Percentiles rank a stretch among this genome's conserved stretches.
Conservation (phyloP, 2,797 vertebrate species). For the Syngnathus rostellatus region DNA sequence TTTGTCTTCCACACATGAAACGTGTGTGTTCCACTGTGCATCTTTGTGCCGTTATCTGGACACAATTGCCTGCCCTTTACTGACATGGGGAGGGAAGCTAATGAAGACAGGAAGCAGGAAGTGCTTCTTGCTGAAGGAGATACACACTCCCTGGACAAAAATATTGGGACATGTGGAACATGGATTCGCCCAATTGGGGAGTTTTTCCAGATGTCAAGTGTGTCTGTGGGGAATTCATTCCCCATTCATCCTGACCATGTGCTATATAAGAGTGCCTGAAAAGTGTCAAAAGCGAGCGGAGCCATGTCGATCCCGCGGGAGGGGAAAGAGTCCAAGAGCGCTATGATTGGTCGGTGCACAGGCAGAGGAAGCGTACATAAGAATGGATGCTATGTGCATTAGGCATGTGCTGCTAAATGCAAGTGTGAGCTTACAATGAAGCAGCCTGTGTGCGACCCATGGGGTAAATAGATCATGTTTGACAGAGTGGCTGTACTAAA, state of each 20-base stretch:
- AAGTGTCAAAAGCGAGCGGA: not conserved
- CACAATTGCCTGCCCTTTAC: conserved; percentile 24
- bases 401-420: conserved; percentile 5
- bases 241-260: not conserved
- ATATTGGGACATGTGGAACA: conserved; percentile 3
- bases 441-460: conserved; percentile 49
- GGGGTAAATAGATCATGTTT: conserved; percentile 66
- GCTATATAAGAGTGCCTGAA: not conserved
- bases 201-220: not conserved
- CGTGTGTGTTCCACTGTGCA: conserved; percentile 42
- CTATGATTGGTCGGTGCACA: not conserved
- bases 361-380: conserved; percentile 19
- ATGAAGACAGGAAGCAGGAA: conserved; percentile 32
- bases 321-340: not conserved
- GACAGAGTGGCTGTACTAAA: conserved; percentile 65
- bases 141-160: conserved; percentile 10
- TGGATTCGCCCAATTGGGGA: not conserved
- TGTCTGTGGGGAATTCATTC: not conserved
- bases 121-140: conserved; percentile 41
- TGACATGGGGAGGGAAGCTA: conserved; percentile 23
- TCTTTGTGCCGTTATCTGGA: conserved; percentile 38
- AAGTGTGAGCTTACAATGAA: conserved; percentile 20
- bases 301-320: not conserved
- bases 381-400: conserved; percentile 47
- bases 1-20: conserved; percentile 42